Evolutionary conservation across 2,888 invertebrate species (phyloP).

Genomic region (Spilarctia lutea): DNA sequence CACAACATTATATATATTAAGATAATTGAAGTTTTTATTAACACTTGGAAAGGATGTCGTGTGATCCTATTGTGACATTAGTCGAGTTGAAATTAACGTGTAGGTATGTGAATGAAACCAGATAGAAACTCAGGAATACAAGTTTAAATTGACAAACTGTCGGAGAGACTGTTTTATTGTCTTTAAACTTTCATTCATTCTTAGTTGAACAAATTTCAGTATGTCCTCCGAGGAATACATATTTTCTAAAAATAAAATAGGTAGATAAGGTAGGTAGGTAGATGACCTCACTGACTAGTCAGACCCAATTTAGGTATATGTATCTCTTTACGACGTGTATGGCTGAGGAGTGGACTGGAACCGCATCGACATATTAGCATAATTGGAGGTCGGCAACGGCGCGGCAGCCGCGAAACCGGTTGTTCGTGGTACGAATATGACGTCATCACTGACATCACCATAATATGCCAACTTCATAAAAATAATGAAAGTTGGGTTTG

Average conservation of each 20-base stretch:
- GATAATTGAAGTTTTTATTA: slow-evolving; percentile 50
- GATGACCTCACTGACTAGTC: slow-evolving; percentile 47
- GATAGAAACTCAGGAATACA: slow-evolving; percentile 20
- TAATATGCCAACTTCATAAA: slow-evolving; percentile 35
- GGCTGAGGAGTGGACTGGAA: slow-evolving; percentile 61
- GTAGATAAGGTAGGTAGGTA: slow-evolving; percentile 14
- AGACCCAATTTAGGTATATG: slow-evolving; percentile 47
- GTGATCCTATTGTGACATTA: slow-evolving; percentile 40
- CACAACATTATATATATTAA: slow-evolving; percentile 18
- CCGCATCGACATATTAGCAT: slow-evolving; percentile 73
- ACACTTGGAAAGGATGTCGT: slow-evolving; percentile 50
- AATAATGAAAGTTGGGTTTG: slow-evolving; percentile 33
- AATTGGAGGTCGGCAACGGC: slow-evolving; percentile 77
- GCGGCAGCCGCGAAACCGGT: slow-evolving; percentile 69
- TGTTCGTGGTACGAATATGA: slow-evolving; percentile 70
- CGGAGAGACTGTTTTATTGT: neutral
- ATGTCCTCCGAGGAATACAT: neutral
- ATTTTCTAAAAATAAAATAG: neutral
- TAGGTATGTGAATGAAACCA: slow-evolving; percentile 40
- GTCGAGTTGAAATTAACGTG: slow-evolving; percentile 34
- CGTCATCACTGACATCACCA: slow-evolving; percentile 79
- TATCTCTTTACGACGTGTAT: slow-evolving; percentile 52
- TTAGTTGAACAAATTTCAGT: neutral
- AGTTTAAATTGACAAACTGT: neutral
- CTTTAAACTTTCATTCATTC: neutral